Base-by-base conservation (phyloP, 2,113 vertebrate species). In the Semnornis frantzii region DNA sequence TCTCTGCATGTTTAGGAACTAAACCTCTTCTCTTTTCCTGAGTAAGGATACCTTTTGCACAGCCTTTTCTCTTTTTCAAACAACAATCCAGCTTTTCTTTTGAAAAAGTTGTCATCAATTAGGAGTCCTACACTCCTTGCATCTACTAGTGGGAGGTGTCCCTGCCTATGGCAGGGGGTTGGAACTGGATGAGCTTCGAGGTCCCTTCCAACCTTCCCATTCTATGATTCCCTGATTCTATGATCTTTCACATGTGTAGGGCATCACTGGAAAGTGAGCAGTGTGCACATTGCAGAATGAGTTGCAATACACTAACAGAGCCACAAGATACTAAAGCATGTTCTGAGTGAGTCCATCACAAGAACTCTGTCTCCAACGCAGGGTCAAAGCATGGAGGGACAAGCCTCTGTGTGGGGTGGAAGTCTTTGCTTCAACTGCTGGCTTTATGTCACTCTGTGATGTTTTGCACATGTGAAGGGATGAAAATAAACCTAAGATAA, bases 1-100 rank as follows among this genome's bases (percentile, higher is more conserved):
- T 97, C 96, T 98, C 93, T 97, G 97, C 97, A 98, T 97, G 98
- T 98, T 97, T 98, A 97, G 97, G 97, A 97, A 95, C 37, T 95
- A 97, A 97, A 89, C 95, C 91, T 85, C 85, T 95, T 97, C 91
- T 96, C 80, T 93, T 94, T 91, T 94, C 31, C 95, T 94, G n/a
- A 94, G 82, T 92, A 97, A 97, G 98, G 97, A 96, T 94, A 96
- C 85, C 73, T 72, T 62, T 92, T 97, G 96, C 63, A 23, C 85
- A 68, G 88, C 34, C 74, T 82, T 58, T 95, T 89, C 66, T 92
- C 92, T 73, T 82, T 20, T 85, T 85, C 55, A 95, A 85, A 71
- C 60, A 92, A 75, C 70, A 87, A 82, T 33, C 21, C 52, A 86
- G n/a, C 8, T 88, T 84, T 89, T 42, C 28, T 34, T 71, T 94